Evolutionary conservation across 2,888 invertebrate genomes (phyloP).

Genomic region (Plebejus melissa): DNA sequence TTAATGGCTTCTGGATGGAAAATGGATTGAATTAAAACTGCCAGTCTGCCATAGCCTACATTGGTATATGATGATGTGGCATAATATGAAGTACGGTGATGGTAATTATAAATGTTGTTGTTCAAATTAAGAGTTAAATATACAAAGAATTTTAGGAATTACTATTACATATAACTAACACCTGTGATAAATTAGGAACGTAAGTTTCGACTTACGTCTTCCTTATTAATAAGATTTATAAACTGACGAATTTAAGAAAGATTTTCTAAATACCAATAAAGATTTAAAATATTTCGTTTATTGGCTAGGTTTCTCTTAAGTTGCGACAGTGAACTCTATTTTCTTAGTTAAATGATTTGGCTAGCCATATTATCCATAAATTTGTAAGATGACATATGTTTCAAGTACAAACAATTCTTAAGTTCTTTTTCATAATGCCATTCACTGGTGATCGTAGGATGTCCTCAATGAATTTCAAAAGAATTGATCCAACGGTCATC

Average conservation of each 20-base stretch:
- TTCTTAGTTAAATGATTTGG: no score
- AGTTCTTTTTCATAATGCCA: neutral
- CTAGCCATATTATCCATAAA: no score
- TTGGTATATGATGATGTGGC: neutral
- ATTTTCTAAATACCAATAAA: neutral
- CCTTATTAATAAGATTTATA: neutral
- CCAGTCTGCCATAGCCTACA: no score
- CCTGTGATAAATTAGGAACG: neutral
- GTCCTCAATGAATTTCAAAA: conserved; percentile 12
- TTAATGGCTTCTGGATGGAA: no score
- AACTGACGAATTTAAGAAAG: neutral
- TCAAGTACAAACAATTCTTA: neutral
- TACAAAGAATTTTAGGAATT: neutral
- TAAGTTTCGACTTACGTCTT: neutral
- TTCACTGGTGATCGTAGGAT: neutral
- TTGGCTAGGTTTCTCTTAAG: no score
- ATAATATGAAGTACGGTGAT: neutral
- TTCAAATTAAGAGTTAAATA: neutral
- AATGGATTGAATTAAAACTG: no score
- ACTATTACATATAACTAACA: neutral
- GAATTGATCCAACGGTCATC: conserved; percentile 12
- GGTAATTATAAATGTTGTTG: neutral
- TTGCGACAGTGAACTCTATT: no score
- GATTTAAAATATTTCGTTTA: no score
- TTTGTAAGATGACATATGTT: neutral